phyloP scores from a whole-genome alignment of 2,888 invertebrate species.

The Brachylomia viminalis region DNA sequence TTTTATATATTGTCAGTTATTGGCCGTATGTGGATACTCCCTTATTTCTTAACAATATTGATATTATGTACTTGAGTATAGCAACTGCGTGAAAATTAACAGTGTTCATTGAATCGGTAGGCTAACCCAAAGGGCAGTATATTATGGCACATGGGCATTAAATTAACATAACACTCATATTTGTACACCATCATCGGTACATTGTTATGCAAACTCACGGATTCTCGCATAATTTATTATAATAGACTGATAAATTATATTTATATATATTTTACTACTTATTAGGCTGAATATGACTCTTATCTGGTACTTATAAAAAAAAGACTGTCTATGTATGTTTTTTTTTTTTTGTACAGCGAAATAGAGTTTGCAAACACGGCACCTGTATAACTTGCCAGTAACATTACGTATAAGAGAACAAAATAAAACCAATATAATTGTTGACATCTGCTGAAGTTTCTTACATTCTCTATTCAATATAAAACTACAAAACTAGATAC shows the following conservation, averaged over 20 bases:
- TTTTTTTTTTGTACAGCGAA: slow-evolving; percentile 42
- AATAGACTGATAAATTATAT: slow-evolving; percentile 60
- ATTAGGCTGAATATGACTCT: slow-evolving; percentile 56
- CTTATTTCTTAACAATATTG: slow-evolving; percentile 63
- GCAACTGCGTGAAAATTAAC: slow-evolving; percentile 63
- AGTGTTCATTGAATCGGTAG: slow-evolving; percentile 78
- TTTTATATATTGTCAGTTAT: slow-evolving; percentile 57
- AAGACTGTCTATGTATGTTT: slow-evolving; percentile 30
- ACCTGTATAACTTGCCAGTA: slow-evolving; percentile 62
- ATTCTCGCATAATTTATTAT: slow-evolving; percentile 56
- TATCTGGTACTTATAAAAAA: slow-evolving; percentile 40
- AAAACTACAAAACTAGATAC: slow-evolving; percentile 87
- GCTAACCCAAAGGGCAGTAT: slow-evolving; percentile 79
- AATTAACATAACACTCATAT: slow-evolving; percentile 80
- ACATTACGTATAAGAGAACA: slow-evolving; percentile 60
- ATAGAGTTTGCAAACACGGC: slow-evolving; percentile 68
- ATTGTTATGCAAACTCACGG: slow-evolving; percentile 70
- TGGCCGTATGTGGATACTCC: slow-evolving; percentile 37
- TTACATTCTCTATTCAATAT: slow-evolving; percentile 83
- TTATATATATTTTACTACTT: slow-evolving; percentile 59
- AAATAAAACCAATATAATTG: slow-evolving; percentile 62
- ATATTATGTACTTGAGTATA: slow-evolving; percentile 62
- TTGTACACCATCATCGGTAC: slow-evolving; percentile 78
- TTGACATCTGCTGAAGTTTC: slow-evolving; percentile 68
- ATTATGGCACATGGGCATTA: slow-evolving; percentile 87